Evolutionary conservation across 2,888 invertebrate genomes (phyloP).

Genomic region (Notocelia uddmanniana): DNA sequence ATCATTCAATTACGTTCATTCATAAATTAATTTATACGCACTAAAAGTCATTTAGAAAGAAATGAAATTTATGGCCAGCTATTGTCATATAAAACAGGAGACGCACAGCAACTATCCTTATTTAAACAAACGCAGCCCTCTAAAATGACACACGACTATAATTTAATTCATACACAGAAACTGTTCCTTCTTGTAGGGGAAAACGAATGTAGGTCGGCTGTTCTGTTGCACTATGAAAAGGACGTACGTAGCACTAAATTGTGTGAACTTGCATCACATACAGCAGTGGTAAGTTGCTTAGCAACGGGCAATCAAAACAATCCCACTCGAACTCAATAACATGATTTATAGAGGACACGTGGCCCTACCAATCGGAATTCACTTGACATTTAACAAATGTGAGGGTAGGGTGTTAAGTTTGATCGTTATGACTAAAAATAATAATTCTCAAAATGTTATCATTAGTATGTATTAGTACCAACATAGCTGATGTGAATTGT

Average conservation of each 20-base stretch:
- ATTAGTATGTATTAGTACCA: not conserved
- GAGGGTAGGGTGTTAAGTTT: slow-evolving; percentile 41
- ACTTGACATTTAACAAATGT: slow-evolving; percentile 51
- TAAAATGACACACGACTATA: slow-evolving; percentile 51
- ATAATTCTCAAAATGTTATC: slow-evolving; percentile 28
- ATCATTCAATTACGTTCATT: slow-evolving; percentile 48
- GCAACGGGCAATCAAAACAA: slow-evolving; percentile 65
- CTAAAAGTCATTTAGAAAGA: slow-evolving; percentile 67
- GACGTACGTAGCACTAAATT: not conserved
- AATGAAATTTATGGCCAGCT: slow-evolving; percentile 60
- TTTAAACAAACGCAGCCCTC: slow-evolving; percentile 49
- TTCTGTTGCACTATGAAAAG: slow-evolving; percentile 11
- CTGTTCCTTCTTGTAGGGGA: slow-evolving; percentile 26
- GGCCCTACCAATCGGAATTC: slow-evolving; percentile 49
- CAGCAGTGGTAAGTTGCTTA: slow-evolving; percentile 50
- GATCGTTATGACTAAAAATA: slow-evolving; percentile 20
- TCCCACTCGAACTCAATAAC: slow-evolving; percentile 57
- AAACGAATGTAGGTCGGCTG: slow-evolving; percentile 60
- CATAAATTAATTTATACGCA: slow-evolving; percentile 70
- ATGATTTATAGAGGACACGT: slow-evolving; percentile 59
- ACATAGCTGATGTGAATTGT: not conserved
- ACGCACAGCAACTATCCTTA: slow-evolving; percentile 33
- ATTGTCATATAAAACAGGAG: slow-evolving; percentile 56
- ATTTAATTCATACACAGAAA: slow-evolving; percentile 55
- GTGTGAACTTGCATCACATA: not conserved